These are phyloP conservation scores for Melieria omissa DNA, from an alignment of 2,888 invertebrate genomes.

Conservation along the genomic window DNA sequence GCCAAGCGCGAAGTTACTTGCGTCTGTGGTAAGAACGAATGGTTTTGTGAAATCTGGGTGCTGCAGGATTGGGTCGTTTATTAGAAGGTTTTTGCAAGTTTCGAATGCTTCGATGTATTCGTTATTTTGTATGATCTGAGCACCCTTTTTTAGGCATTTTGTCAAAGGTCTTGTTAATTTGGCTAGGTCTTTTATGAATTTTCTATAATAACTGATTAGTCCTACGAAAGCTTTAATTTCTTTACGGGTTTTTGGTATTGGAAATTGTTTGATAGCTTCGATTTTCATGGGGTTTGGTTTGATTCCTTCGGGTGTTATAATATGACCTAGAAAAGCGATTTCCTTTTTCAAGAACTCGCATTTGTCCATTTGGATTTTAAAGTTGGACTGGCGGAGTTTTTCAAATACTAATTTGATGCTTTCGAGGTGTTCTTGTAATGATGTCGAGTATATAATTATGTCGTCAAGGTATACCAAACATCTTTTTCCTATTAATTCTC, in stretches of 20 bases:
- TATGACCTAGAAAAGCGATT: not conserved
- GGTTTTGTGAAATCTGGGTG: not conserved
- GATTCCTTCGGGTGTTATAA: conserved; percentile 1
- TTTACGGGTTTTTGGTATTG: conserved; percentile 8
- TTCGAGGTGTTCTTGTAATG: conserved; percentile 7
- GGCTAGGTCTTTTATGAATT: not conserved
- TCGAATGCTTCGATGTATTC: not conserved
- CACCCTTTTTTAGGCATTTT: conserved; percentile 1
- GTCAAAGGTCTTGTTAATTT: not conserved
- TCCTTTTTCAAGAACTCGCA: not conserved
- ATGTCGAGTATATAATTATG: not conserved
- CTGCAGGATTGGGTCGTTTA: not conserved
- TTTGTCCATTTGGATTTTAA: conserved; percentile 3
- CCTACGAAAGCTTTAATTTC: conserved; percentile 13
- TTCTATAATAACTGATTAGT: not conserved
- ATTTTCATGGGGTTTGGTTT: conserved; percentile 6
- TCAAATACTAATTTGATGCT: not conserved
- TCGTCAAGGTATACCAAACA: not conserved
- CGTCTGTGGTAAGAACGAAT: not conserved
- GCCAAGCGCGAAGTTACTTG: conserved; percentile 6
- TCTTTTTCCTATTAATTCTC: no score
- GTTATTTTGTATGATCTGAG: not conserved
- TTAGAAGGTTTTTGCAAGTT: not conserved
- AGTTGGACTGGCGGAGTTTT: not conserved
- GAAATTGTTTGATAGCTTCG: conserved; percentile 1